These are phyloP conservation scores for Amphiprion percula DNA, from an alignment of 2,113 vertebrate species.

Conservation along the genomic window DNA sequence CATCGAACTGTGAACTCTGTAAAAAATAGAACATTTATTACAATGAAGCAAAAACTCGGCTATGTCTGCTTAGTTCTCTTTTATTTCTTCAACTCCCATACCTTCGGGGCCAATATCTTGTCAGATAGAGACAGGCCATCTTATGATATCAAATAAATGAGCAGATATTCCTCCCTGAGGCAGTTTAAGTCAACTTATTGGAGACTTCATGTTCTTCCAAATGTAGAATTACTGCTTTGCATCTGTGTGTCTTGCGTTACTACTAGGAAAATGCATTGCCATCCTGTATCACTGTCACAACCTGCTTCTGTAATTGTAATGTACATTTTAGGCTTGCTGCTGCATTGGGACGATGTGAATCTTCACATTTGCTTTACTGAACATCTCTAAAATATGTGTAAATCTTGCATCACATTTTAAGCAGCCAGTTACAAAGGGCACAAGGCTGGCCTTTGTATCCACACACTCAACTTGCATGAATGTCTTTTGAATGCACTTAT, in stretches of 20 bases:
- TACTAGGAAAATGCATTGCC: conserved; percentile 12
- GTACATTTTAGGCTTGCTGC: conserved; percentile 12
- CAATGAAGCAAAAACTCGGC: background rate
- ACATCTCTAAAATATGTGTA: background rate
- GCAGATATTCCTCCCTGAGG: conserved; percentile 8
- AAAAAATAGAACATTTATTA: conserved; percentile 7
- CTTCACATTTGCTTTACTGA: background rate
- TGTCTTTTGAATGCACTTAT: conserved; percentile 6
- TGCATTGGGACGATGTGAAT: background rate
- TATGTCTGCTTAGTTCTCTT: conserved; percentile 2
- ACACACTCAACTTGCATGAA: background rate
- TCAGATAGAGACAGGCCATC: conserved; percentile 24
- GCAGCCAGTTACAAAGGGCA: background rate
- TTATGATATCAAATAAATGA: conserved; percentile 24
- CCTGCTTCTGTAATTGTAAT: background rate
- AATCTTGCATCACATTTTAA: conserved; percentile 24
- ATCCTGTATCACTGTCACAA: conserved; percentile 8
- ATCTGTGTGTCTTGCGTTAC: background rate
- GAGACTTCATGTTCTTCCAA: conserved; percentile 11
- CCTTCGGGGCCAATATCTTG: conserved; percentile 1
- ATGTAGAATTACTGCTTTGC: background rate
- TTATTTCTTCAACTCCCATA: background rate
- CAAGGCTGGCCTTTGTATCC: background rate
- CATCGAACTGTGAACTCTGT: conserved; percentile 9
- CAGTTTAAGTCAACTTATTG: conserved; percentile 29